Evolutionary conservation across 2,113 vertebrate species (phyloP), one percentile per base, ranked within the genome.

Genomic region (Alaudala cheleensis): DNA sequence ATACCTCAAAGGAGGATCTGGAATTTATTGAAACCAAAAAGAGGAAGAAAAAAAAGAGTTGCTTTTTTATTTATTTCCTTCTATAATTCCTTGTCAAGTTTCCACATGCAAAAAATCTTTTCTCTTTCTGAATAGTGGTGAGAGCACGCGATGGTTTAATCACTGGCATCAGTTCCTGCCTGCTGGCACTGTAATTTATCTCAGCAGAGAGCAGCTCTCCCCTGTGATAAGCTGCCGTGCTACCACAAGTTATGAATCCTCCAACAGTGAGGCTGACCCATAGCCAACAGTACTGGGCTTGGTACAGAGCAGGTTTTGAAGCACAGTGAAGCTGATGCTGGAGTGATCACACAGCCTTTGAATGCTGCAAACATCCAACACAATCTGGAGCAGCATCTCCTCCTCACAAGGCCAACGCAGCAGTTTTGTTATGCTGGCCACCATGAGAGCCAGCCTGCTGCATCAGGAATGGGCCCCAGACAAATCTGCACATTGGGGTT

Each of bases 111-210:
- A 92, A 92, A 94, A 86, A 66, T 45, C 2, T 49, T 57, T 60
- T 76, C 11, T 69, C 42, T 57, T 42, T 69, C 66, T 62, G 62
- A 62, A 66, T 5, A 88, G 54, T 2, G 16, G 47, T 64, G 67
- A 88, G 70, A 92, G 64, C 44, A 85, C 56, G 78, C 4, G 0
- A 86, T 73, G 42, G 74, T 89, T 91, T 94, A 92, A 95, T 94
- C 84, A 76, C 42, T 42, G 64, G 73, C 80, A 93, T 91, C 85
- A 57, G 79, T 42, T 74, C 64, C 64, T 86, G 86, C 87, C 93
- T 88, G 79, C 71, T 92, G 80, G 85, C 81, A 88, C 67, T 4
- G 1, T 78, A 78, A 86, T 88, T 92, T 92, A 81, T 88, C 94
- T 88, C 94, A 92, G 90, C 37, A n/a, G 93, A 90, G n/a, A 0